Evolutionary conservation across 2,113 vertebrate species (phyloP), one percentile per base, ranked within the genome.

Genomic region (Chaetodon auriga): DNA sequence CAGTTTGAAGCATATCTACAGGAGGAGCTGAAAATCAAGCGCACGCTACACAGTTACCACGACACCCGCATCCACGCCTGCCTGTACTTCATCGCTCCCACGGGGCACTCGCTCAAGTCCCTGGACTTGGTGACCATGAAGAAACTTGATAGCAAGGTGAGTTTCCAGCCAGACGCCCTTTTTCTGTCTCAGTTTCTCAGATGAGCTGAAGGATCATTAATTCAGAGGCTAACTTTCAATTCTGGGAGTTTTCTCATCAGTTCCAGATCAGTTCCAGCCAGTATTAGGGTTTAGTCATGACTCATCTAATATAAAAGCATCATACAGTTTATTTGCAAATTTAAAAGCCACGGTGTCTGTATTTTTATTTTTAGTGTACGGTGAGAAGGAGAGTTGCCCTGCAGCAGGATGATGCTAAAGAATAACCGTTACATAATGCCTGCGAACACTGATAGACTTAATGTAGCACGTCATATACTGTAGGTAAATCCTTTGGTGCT

Each of bases 121-220:
- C 92, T 99, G 79, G 98, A 99, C 92, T 90, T 99, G 90, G 97
- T 99, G 54, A 99, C 98, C 0, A 99, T 99, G 98, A 99, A 99
- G 94, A 99, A 99, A 88, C 96, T 99, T 7, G 98, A 99, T 89
- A 99, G 98, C 92, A 99, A 99, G 97, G 98, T 99, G 87, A 86
- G 92, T 65, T 41, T 54, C 11, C 21, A 25, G n/a, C 25, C 23
- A 58, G 68, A 55, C 2, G 25, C 12, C 5, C 12, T 51, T 41
- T 48, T 18, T 57, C 4, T n/a, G 18, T 45, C 1, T 53, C 4
- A 19, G 5, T 58, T 16, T 45, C n/a, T n/a, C n/a, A n/a, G 9
- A n/a, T 36, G 10, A 43, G 0, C 23, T 41, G 7, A 41, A 25
- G 4, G 30, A 23, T 23, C 0, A 25, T 68, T 74, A 10, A 48